Evolutionary conservation across 2,888 invertebrate species (phyloP), one percentile per base, ranked within the genome.

Genomic region (Dryobota labecula): DNA sequence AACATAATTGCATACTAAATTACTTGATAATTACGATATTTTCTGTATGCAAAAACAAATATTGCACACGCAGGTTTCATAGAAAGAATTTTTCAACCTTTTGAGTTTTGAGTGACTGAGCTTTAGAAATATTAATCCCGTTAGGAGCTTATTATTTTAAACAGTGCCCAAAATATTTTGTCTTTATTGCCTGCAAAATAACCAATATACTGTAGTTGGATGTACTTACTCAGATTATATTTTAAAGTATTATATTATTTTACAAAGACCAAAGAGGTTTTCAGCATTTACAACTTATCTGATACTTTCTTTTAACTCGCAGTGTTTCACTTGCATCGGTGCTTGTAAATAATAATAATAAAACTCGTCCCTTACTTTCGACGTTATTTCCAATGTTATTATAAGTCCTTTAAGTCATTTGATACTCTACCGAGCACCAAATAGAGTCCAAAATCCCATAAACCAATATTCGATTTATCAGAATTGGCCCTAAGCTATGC

Each of bases 321-420:
- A 49, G 53, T 65, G 20, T 82, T 82, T 63, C 60, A 79, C 80
- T 78, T 78, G 45, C 30, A 65, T 53, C 36, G 27, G 33, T n/a
- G 36, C 45, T 49, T 36, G 30, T 83, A 73, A 83, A 83, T 79
- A 80, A 74, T 74, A 80, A 73, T 63, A 80, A 78, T 58, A 64
- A 60, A 66, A 51, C 49, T 30, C 67, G 64, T 71, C 71, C 62
- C 67, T 81, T 58, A 61, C 60, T 83, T 74, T 83, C 64, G 64
- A 58, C 65, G 53, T 54, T 71, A 62, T 70, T 78, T 58, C 30
- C 61, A 68, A 65, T 58, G 20, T 47, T 62, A 58, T 56, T 82
- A 11, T 20, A 49, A 49, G 20, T 15, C 13, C 1, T 15, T 24
- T 58, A 20, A n/a, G 18, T 6, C 0, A 62, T 41, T 78, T 70